Percentiles rank a stretch among this genome's conserved stretches.
These are phyloP conservation scores for Grammomys surdaster DNA, from an alignment of 2,113 vertebrate species.

Conservation along the genomic window DNA sequence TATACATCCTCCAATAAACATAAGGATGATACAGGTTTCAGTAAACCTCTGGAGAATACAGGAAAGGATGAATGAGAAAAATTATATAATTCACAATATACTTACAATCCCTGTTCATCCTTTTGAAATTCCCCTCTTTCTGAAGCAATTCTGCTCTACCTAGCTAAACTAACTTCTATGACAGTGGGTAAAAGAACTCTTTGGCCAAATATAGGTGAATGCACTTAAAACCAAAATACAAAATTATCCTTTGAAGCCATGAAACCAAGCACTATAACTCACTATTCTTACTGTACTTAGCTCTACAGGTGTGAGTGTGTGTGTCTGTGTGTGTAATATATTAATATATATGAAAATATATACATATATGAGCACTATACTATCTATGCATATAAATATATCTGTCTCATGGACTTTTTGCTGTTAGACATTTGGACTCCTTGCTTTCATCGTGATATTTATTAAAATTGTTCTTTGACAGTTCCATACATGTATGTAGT, in stretches of 20 bases:
- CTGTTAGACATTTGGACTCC: background rate
- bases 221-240: background rate
- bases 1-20: background rate
- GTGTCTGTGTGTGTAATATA: background rate
- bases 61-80: constrained; percentile 21
- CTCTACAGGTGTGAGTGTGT: background rate
- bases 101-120: background rate
- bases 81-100: background rate
- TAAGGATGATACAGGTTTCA: background rate
- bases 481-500: background rate
- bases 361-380: background rate
- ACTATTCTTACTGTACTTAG: background rate
- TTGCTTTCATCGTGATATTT: background rate
- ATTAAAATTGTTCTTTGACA: background rate
- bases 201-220: background rate
- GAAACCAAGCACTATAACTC: background rate
- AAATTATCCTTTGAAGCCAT: background rate
- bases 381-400: background rate
- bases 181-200: background rate
- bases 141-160: background rate
- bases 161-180: background rate
- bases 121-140: background rate
- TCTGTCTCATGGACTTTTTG: background rate
- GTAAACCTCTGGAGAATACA: background rate
- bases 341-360: background rate